phyloP scores from a whole-genome alignment of 2,797 vertebrate genomes.

The Lacerta viridis region DNA sequence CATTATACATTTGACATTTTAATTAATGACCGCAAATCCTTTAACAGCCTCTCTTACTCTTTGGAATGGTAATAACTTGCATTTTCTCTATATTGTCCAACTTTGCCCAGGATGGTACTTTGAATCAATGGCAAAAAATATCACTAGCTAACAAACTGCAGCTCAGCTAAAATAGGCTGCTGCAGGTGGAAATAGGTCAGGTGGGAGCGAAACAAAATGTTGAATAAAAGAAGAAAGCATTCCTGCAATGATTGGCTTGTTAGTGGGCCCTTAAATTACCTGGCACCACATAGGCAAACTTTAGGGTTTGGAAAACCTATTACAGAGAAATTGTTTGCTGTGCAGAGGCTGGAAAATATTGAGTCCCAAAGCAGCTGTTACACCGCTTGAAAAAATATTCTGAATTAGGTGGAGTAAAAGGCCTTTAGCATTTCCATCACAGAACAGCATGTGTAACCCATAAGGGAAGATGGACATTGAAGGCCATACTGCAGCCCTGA shows the following conservation, averaged over 20 bases:
- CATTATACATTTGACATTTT: neutral
- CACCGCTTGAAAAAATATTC: conserved; percentile 16
- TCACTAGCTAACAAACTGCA: conserved; percentile 37
- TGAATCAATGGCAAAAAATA: conserved; percentile 28
- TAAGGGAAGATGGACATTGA: neutral
- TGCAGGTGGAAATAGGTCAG: conserved; percentile 46
- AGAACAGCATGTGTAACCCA: neutral
- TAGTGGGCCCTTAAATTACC: conserved; percentile 45
- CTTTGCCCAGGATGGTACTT: conserved; percentile 16
- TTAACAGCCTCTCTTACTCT: conserved; percentile 14
- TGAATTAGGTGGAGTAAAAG: neutral
- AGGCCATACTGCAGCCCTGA: neutral
- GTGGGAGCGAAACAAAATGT: conserved; percentile 44
- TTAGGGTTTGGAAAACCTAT: conserved; percentile 26
- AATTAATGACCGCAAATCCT: conserved; percentile 37
- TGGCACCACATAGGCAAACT: conserved; percentile 31
- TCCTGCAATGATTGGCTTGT: neutral
- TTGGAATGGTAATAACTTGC: neutral
- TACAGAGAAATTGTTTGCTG: conserved; percentile 10
- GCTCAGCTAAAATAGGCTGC: conserved; percentile 47
- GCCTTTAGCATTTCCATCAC: neutral
- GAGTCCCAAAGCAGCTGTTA: conserved; percentile 23
- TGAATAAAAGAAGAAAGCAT: conserved; percentile 42
- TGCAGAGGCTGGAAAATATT: neutral
- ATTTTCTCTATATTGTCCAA: rapidly evolving